Evolutionary conservation across 1,140 invertebrate species (phyloP), one percentile per base, ranked within the genome.

Genomic region (Pseudobourletiella spinata): DNA sequence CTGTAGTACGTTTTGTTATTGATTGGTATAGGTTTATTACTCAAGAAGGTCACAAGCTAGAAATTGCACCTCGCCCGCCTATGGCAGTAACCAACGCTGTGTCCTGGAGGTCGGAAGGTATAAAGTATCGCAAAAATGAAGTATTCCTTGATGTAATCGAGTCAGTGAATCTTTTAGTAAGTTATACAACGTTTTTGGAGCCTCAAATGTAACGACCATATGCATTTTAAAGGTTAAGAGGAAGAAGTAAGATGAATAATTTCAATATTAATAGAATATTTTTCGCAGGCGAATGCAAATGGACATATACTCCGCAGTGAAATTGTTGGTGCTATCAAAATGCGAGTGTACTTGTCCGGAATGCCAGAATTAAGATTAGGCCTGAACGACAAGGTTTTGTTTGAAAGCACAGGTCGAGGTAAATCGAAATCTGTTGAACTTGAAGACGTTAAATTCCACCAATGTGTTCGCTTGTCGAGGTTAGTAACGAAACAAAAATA

Each of bases 61-160:
- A 99, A 77, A 87, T 95, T 71, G 92, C 96, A 71, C 91, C 92
- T 0, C 82, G 93, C 52, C 96, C 97, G 58, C 97, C 97, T 0
- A 91, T 95, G 82, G 95, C 97, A n/a, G 95, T 99, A 0, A 99
- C 97, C 1, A 99, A 99, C 79, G 95, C 96, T 6, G 97, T 99
- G 0, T 98, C 95, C 0, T 99, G 97, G 97, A 79, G 97, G 51
- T 95, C 95, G 0, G 96, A 99, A 75, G 95, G 95, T 1, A 95
- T 99, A 51, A 98, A 98, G 73, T 99, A 99, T 76, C 83, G 96
- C 48, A 99, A 99, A 77, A 99, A 99, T 78, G 97, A 99, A 82
- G 96, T 99, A 1, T 99, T 99, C 73, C 81, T 99, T 0, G 97
- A 99, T 81, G 97, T 99, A 1, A 98, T 99, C 68, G 97, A 99